phyloP scores from a whole-genome alignment of 2,113 vertebrate species.

The Chlorodrepanis virens region DNA sequence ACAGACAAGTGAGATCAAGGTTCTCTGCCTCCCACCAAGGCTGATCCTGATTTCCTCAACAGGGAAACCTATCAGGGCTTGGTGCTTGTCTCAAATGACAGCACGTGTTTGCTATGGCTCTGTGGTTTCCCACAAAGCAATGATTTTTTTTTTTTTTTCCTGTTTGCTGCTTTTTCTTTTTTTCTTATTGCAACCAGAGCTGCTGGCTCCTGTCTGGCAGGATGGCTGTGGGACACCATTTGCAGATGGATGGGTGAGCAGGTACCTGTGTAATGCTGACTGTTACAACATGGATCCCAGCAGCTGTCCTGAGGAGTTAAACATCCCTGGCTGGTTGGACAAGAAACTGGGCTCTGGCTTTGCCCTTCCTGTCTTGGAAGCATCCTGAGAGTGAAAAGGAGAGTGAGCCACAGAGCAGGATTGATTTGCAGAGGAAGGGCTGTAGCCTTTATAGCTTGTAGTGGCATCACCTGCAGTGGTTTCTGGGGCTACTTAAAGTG shows the following conservation, averaged over 20 bases:
- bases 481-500: not conserved
- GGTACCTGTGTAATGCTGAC: not conserved
- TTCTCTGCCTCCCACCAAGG: not conserved
- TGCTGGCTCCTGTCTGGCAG: not conserved
- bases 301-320: not conserved
- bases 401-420: not conserved
- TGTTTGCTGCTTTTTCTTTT: not conserved
- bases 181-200: not conserved
- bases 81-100: not conserved
- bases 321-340: not conserved
- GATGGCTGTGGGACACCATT: not conserved
- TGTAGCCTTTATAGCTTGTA: not conserved
- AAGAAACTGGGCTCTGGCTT: not conserved
- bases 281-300: not conserved
- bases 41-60: not conserved
- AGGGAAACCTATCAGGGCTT: not conserved
- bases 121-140: not conserved
- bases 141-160: not conserved
- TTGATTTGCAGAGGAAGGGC: not conserved
- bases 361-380: not conserved
- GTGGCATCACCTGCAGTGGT: not conserved
- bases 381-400: not conserved
- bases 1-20: not conserved
- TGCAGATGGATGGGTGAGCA: not conserved
- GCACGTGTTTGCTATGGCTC: not conserved